Base-by-base conservation (phyloP, 2,797 vertebrate genomes). In the Synanceia verrucosa region DNA sequence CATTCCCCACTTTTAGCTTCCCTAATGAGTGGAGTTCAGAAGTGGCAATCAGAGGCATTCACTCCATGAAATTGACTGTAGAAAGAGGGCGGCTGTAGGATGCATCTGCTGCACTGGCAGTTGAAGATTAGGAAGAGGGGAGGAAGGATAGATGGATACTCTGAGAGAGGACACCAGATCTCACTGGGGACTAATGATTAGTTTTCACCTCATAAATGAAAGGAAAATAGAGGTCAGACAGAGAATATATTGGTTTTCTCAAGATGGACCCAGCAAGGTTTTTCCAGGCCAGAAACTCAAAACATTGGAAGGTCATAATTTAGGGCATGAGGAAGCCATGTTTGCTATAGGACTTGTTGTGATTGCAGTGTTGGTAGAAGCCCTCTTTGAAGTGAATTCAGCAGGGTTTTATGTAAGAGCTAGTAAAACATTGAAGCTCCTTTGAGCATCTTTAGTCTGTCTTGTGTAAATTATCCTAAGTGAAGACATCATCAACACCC, bases 41-140 rank as follows among this genome's bases (percentile, higher is more conserved):
- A 89, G 85, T 81, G 78, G 85, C 78, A 91, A 88, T 87, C 87
- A 78, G 65, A 74, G 67, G 55, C 78, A 86, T 90, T 88, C 79
- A 86, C 72, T 82, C 78, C 71, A 74, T 79, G 67, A 87, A 84
- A 85, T 74, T 80, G 79, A 71, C 70, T 80, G 47, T 52, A 34
- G 70, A 73, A 79, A 65, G 57, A 72, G 50, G 63, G 13, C n/a
- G 9, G 53, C 60, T 52, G 72, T 55, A 41, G 72, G 58, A 53
- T 67, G 61, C 87, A 79, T 89, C 76, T 82, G 84, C 28, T 13
- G 24, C 29, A 14, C 70, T 82, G 78, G 68, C 59, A 60, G 73
- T 46, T 21, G 39, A 60, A 78, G 75, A 83, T 82, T 69, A 84
- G 53, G 66, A 63, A 19, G 67, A 65, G 57, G 56, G 70, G 36